These are phyloP conservation scores for Sarcophaga subvicina DNA, from an alignment of 2,888 invertebrate genomes.

Conservation along the genomic window DNA sequence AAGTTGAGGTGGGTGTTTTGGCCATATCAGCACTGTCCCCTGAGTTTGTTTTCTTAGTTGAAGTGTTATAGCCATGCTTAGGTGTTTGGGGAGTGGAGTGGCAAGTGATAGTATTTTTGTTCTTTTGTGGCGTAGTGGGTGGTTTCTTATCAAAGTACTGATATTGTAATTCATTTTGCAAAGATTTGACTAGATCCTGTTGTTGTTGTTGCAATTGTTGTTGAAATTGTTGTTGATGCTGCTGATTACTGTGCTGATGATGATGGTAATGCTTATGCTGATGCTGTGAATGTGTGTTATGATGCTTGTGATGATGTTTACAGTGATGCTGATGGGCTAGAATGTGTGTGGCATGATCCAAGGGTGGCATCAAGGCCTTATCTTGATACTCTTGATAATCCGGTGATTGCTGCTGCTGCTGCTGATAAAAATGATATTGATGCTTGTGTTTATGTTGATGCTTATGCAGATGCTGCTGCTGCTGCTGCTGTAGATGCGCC, in stretches of 20 bases:
- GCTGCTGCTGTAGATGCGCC: background rate
- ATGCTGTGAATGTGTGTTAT: constrained; percentile 71
- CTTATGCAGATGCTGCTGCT: background rate
- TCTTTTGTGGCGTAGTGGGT: constrained; percentile 54
- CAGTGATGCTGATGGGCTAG: constrained; percentile 66
- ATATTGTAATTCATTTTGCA: constrained; percentile 59
- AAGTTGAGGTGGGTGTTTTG: constrained; percentile 71
- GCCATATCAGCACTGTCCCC: background rate
- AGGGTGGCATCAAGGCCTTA: constrained; percentile 78
- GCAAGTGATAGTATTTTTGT: constrained; percentile 33
- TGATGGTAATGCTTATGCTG: constrained; percentile 42
- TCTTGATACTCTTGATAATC: constrained; percentile 70
- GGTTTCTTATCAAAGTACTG: constrained; percentile 59
- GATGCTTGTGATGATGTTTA: constrained; percentile 74
- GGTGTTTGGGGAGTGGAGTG: constrained; percentile 55
- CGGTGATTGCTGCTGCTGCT: constrained; percentile 33
- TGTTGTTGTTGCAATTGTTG: constrained; percentile 58
- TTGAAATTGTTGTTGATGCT: constrained; percentile 48
- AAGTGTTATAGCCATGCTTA: constrained; percentile 44
- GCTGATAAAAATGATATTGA: background rate
- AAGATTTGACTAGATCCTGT: constrained; percentile 53
- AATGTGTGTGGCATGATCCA: constrained; percentile 74
- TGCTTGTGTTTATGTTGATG: constrained; percentile 62
- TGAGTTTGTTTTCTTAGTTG: background rate
- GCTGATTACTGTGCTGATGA: constrained; percentile 55